These are phyloP conservation scores for Pelobates cultripes DNA, from an alignment of 2,797 vertebrate genomes.

Conservation along the genomic window DNA sequence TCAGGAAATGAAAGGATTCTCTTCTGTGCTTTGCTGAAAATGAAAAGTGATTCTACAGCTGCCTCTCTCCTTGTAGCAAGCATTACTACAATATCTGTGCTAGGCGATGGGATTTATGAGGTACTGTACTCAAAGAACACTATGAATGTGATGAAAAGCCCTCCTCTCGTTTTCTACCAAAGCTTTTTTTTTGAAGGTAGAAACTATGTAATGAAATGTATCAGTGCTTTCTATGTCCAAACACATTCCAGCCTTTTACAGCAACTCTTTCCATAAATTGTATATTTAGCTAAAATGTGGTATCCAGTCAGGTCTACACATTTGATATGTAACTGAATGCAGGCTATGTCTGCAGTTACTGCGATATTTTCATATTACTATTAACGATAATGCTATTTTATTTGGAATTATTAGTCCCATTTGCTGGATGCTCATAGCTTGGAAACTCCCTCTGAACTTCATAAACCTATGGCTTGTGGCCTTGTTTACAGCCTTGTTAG, in stretches of 20 bases:
- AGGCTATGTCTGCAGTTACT: not conserved
- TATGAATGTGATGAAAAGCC: constrained; percentile 14
- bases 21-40: constrained; percentile 37
- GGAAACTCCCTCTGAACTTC: not conserved
- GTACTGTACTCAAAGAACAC: constrained; percentile 20
- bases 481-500: not conserved
- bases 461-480: no score
- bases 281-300: not conserved
- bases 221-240: no score
- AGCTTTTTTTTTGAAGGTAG: not conserved
- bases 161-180: not conserved
- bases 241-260: not conserved
- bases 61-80: constrained; percentile 27
- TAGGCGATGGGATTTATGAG: constrained; percentile 32
- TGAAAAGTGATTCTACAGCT: constrained; percentile 51
- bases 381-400: not conserved
- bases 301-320: not conserved
- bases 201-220: not conserved
- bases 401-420: not conserved
- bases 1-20: constrained; percentile 50
- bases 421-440: constrained; percentile 2
- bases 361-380: not conserved
- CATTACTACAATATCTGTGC: constrained; percentile 34
- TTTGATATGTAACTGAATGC: not conserved
- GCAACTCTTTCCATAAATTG: not conserved